Percentiles rank a stretch among this genome's conserved stretches.
phyloP scores from a whole-genome alignment of 2,888 invertebrate species.

The Eurytoma californica region DNA sequence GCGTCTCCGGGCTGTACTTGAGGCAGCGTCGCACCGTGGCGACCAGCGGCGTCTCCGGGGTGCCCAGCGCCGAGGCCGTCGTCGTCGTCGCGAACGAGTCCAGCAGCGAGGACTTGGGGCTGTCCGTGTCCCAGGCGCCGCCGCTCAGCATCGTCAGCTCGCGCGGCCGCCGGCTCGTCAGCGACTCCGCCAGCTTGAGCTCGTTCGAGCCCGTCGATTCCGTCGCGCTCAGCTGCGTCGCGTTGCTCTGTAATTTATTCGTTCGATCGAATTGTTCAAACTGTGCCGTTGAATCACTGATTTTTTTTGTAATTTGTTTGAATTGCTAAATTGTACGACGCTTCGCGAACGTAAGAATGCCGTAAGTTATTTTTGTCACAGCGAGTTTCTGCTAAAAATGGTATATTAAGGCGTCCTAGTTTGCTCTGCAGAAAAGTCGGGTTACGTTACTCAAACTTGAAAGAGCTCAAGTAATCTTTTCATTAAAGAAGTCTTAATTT shows the following conservation, averaged over 20 bases:
- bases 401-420: no score
- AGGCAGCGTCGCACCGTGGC: constrained; percentile 72
- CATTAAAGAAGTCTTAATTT: no score
- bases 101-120: constrained; percentile 69
- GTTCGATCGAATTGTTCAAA: no score
- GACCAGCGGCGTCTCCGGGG: constrained; percentile 71
- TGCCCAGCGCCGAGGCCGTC: constrained; percentile 53
- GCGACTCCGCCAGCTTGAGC: neutral
- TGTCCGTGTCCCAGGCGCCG: constrained; percentile 69
- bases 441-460: no score
- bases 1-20: constrained; percentile 71
- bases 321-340: no score
- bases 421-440: no score
- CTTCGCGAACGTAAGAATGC: no score
- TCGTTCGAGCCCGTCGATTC: constrained; percentile 35
- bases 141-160: constrained; percentile 51
- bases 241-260: neutral
- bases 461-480: no score
- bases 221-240: neutral
- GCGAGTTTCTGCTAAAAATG: no score
- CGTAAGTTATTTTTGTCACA: no score
- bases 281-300: no score
- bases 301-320: no score
- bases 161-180: neutral
- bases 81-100: constrained; percentile 53